These are phyloP conservation scores for Scrobipalpa atriplicella DNA, from an alignment of 2,888 invertebrate species.

Conservation along the genomic window DNA sequence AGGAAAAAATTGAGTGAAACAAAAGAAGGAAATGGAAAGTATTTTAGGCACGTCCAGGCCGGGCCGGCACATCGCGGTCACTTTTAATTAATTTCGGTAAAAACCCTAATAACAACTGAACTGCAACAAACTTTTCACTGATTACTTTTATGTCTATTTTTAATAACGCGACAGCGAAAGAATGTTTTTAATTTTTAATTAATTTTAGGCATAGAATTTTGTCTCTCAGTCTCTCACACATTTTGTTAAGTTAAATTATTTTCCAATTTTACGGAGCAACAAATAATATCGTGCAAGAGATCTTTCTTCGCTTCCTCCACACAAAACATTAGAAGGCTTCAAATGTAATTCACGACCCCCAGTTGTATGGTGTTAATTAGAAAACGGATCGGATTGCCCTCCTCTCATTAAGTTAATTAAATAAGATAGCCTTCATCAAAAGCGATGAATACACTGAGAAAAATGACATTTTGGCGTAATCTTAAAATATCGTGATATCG, in stretches of 20 bases:
- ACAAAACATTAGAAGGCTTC: slow-evolving; percentile 23
- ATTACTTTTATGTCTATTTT: slow-evolving; percentile 34
- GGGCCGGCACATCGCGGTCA: slow-evolving; percentile 52
- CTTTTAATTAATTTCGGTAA: slow-evolving; percentile 71
- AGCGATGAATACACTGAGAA: slow-evolving; percentile 49
- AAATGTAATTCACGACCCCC: slow-evolving; percentile 42
- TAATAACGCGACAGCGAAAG: neutral
- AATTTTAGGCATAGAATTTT: neutral
- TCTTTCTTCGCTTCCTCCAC: neutral
- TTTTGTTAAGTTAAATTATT: too few species aligned
- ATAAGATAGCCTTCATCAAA: slow-evolving; percentile 64
- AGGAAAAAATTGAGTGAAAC: slow-evolving; percentile 61
- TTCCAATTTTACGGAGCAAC: neutral
- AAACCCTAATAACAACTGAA: slow-evolving; percentile 56
- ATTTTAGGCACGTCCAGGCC: slow-evolving; percentile 73
- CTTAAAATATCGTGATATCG: too few species aligned
- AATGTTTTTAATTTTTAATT: slow-evolving; percentile 12
- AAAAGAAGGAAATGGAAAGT: slow-evolving; percentile 59
- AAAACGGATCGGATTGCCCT: slow-evolving; percentile 61
- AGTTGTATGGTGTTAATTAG: slow-evolving; percentile 59
- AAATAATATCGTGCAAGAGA: neutral
- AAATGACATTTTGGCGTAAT: too few species aligned
- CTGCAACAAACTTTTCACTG: slow-evolving; percentile 39
- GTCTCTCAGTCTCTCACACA: neutral
- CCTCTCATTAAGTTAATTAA: slow-evolving; percentile 73